Evolutionary conservation across 2,797 vertebrate genomes (phyloP), one percentile per base, ranked within the genome.

Genomic region (Aldrovandia affinis): DNA sequence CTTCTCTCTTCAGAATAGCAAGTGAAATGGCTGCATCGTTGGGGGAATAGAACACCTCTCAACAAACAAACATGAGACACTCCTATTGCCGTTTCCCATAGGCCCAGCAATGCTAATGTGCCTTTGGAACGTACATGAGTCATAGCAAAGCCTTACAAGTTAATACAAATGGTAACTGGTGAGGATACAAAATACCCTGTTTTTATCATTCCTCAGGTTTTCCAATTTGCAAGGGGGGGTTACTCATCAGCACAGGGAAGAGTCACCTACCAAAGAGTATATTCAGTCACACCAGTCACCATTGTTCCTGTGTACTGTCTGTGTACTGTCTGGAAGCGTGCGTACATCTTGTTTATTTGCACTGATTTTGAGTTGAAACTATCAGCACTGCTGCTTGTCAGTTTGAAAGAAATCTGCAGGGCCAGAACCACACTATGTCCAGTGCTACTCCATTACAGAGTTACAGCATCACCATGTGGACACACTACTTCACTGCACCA

Each of bases 381-480:
- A n/a, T 10, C 73, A 36, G 68, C n/a, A 15, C 63, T 14, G 28
- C 36, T 42, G 68, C 3, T 42, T 25, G 0, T 30, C 33, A 1
- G 12, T 0, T 44, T 77, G 2, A 20, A 39, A 20, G 15, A 25
- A 2, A 36, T 9, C n/a, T 47, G 25, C n/a, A 44, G 8, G 8
- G 42, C 42, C 42, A 47, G 42, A 73, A 4, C 68, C 73, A 70
- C 33, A 47, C 2, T 20, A 25, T 47, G 22, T 77, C 22, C 73
- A 44, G 42, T 0, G 18, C 20, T 12, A n/a, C 33, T 73, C 30
- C 59, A 70, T 33, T 15, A 52, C 47, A 81, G 83, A 57, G 78
- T 57, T 81, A 73, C 80, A 84, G 30, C 78, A 61, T 55, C 83
- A 30, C 78, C 83, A 55, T 54, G 83, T 73, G 83, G 83, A 57